Evolutionary conservation across 2,113 vertebrate genomes (phyloP).

Genomic region (Sylvilagus bachmani): DNA sequence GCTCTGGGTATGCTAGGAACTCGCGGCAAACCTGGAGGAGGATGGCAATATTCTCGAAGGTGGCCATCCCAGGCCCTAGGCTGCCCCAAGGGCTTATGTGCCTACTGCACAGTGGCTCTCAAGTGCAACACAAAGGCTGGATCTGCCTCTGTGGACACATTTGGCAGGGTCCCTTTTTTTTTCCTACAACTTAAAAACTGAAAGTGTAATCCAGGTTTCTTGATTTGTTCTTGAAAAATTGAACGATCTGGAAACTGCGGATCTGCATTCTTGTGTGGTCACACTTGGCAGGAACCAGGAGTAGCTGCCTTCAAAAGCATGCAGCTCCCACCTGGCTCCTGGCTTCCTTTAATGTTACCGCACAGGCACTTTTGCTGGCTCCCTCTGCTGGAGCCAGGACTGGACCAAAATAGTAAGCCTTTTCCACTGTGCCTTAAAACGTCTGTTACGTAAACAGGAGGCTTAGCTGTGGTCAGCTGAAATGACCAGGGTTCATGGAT

Average conservation of each 20-base stretch:
- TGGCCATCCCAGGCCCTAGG: neutral
- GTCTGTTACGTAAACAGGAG: conserved; percentile 39
- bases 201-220: conserved; percentile 32
- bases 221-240: neutral
- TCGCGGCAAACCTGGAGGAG: neutral
- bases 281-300: neutral
- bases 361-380: conserved; percentile 34
- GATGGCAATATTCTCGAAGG: too few species aligned
- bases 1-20: neutral
- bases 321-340: neutral
- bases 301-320: neutral
- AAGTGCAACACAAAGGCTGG: neutral
- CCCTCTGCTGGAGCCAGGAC: neutral
- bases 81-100: neutral
- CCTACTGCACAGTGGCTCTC: neutral
- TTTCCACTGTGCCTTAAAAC: neutral
- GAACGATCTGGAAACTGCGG: conserved; percentile 24
- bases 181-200: conserved; percentile 46
- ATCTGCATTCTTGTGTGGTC: conserved; percentile 1
- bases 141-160: neutral
- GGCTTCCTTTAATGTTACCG: neutral
- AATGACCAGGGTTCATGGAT: neutral
- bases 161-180: neutral
- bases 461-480: neutral
- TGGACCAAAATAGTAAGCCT: neutral